Evolutionary conservation across 2,113 vertebrate species (phyloP).

Genomic region (Trogon surrucura): DNA sequence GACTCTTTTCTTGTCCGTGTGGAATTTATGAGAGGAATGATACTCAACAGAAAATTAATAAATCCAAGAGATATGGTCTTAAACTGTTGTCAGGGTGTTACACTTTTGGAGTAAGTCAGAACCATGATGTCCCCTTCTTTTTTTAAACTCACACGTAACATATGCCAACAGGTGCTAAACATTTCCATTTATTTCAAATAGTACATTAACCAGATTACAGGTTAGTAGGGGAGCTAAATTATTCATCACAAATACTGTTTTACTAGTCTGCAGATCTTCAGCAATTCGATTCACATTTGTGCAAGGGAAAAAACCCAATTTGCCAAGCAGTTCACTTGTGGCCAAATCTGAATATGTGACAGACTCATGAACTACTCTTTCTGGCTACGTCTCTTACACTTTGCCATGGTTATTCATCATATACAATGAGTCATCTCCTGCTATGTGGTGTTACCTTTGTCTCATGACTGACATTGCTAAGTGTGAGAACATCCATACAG

Average conservation of each 20-base stretch:
- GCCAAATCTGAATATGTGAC: neutral
- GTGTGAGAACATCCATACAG: neutral
- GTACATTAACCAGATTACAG: neutral
- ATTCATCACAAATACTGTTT: neutral
- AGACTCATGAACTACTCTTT: neutral
- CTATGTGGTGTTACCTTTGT: neutral
- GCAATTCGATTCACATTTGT: neutral
- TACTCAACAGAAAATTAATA: neutral
- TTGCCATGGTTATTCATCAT: neutral
- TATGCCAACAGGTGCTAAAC: neutral
- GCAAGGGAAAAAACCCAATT: neutral
- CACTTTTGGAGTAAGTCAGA: neutral
- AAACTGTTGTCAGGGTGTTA: neutral
- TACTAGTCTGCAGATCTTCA: neutral
- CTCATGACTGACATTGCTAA: neutral
- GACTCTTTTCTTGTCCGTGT: neutral
- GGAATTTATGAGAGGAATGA: neutral
- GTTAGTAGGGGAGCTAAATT: neutral
- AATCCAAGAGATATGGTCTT: neutral
- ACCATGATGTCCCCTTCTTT: neutral
- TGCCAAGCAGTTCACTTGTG: neutral
- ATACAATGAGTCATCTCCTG: neutral
- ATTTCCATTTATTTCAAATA: neutral
- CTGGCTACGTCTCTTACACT: neutral
- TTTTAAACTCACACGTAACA: neutral